These are phyloP conservation scores for Macrosteles quadrilineatus DNA, from an alignment of 1,140 invertebrate species.

Conservation along the genomic window DNA sequence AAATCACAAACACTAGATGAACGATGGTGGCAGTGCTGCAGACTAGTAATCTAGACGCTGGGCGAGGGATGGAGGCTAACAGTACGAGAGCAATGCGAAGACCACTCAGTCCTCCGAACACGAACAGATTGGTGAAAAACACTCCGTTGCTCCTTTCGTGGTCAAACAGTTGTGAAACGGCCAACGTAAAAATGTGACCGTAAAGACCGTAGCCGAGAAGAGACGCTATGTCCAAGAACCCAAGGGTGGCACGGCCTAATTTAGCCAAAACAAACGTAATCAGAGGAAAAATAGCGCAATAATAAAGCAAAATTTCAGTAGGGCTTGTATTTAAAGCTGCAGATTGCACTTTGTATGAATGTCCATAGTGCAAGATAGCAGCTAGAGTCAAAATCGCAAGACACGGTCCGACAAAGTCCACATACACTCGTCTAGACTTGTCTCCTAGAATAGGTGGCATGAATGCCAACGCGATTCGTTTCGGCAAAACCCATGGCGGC, in stretches of 20 bases:
- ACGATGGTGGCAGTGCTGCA: constrained; percentile 50
- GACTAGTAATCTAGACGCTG: constrained; percentile 52
- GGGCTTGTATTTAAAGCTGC: constrained; percentile 43
- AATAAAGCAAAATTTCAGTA: constrained; percentile 44
- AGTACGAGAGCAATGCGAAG: constrained; percentile 51
- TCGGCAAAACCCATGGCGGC: constrained; percentile 45
- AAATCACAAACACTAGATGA: constrained; percentile 53
- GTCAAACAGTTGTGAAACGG: constrained; percentile 49
- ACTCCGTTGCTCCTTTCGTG: constrained; percentile 49
- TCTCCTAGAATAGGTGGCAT: constrained; percentile 48
- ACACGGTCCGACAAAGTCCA: constrained; percentile 52
- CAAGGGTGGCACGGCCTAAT: constrained; percentile 47
- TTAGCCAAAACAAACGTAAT: constrained; percentile 46
- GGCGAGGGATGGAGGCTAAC: constrained; percentile 50
- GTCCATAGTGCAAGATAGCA: constrained; percentile 48
- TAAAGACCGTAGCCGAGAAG: constrained; percentile 55
- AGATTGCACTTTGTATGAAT: constrained; percentile 45
- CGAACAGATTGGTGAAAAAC: constrained; percentile 50
- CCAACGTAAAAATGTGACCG: constrained; percentile 53
- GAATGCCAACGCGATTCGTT: constrained; percentile 50
- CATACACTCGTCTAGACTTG: constrained; percentile 47
- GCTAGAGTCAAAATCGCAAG: constrained; percentile 48
- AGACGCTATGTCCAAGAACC: constrained; percentile 48
- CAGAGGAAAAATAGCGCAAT: constrained; percentile 46
- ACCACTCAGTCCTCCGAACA: constrained; percentile 53